These are phyloP conservation scores for Rhegmatorhina hoffmannsi DNA, from an alignment of 2,113 vertebrate genomes.

Conservation along the genomic window DNA sequence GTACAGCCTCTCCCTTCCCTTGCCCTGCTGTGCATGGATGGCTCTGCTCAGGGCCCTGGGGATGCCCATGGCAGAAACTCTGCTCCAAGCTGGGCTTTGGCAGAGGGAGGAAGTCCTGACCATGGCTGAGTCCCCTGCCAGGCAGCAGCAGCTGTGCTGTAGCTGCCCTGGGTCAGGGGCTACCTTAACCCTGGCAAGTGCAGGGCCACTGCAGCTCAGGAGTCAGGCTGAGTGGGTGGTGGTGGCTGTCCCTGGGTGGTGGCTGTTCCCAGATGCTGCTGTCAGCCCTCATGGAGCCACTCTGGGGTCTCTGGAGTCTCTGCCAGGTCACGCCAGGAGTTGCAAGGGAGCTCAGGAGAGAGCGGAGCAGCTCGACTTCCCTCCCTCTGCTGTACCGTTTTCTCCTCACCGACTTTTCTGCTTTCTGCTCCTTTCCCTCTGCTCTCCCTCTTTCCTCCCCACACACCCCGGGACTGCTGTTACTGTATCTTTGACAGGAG, in stretches of 20 bases:
- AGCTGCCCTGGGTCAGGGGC: rapidly evolving
- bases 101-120: neutral
- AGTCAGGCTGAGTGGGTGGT: rapidly evolving
- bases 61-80: neutral
- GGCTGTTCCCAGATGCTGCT: rapidly evolving
- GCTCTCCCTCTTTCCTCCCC: rapidly evolving
- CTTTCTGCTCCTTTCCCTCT: neutral
- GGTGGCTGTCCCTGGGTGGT: neutral
- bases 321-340: rapidly evolving
- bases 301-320: neutral
- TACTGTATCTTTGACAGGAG: neutral
- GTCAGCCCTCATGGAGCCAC: neutral
- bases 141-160: neutral
- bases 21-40: neutral
- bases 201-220: rapidly evolving
- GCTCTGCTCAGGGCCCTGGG: neutral
- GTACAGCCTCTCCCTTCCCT: slow-evolving; percentile 70
- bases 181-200: rapidly evolving
- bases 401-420: neutral
- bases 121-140: rapidly evolving
- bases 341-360: neutral
- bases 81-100: rapidly evolving
- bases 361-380: neutral
- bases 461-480: neutral
- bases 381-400: neutral